These are phyloP conservation scores for Julus scandinavius DNA, from an alignment of 2,888 invertebrate species.

Conservation along the genomic window DNA sequence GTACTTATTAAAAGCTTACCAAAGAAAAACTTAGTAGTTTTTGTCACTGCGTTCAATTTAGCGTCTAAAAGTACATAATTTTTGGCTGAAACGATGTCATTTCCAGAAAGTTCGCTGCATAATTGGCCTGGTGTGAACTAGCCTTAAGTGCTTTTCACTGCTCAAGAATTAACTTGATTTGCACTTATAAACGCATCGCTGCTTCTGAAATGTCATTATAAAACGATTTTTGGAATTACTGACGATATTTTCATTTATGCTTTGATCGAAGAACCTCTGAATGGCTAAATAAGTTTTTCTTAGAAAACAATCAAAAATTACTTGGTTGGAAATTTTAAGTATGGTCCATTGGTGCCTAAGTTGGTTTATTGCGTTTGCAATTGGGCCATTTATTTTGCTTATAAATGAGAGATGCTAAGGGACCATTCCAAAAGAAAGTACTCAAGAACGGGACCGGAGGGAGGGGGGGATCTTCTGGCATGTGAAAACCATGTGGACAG, in stretches of 20 bases:
- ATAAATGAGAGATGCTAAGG: too few relatives aligned
- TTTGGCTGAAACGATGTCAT: neutral
- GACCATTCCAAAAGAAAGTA: too few relatives aligned
- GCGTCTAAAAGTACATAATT: conserved; percentile 5
- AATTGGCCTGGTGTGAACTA: conserved; percentile 37
- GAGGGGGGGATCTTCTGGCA: too few relatives aligned
- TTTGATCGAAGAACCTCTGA: neutral
- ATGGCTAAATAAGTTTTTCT: neutral
- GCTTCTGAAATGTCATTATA: conserved; percentile 17
- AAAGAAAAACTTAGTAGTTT: neutral
- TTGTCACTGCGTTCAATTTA: neutral
- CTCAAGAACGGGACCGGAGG: too few relatives aligned
- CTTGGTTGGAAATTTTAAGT: neutral
- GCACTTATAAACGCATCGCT: conserved; percentile 12
- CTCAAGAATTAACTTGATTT: conserved; percentile 33
- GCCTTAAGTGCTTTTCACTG: conserved; percentile 43
- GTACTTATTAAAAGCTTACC: conserved; percentile 10
- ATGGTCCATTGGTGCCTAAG: neutral
- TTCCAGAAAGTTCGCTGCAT: neutral
- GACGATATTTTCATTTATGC: conserved; percentile 6
- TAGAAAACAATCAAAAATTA: neutral
- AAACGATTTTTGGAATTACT: conserved; percentile 8
- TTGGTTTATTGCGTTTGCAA: too few relatives aligned
- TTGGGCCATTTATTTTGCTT: too few relatives aligned
- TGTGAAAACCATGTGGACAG: too few relatives aligned